Evolutionary conservation across 2,113 vertebrate genomes (phyloP), one percentile per base, ranked within the genome.

Genomic region (cattle (Bos taurus)): DNA sequence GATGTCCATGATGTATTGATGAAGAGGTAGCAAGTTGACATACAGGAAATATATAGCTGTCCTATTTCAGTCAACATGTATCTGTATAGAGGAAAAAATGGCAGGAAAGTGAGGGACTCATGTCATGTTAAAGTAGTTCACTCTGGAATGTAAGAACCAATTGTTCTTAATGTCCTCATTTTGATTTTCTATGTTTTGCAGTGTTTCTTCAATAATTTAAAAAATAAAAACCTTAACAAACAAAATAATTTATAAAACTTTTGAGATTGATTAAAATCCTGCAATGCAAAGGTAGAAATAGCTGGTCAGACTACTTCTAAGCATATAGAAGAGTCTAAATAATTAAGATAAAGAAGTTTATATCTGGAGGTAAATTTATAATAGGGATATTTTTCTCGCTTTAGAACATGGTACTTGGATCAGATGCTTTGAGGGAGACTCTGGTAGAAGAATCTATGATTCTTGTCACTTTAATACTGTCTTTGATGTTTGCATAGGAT

Each of bases 401-500:
- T 86, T 97, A 83, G 23, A 91, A 60, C 40, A 9, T 33, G n/a
- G 5, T n/a, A 28, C 19, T 89, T 64, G 19, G 36, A 13, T 50
- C 82, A 59, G 8, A 57, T 50, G 12, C 48, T 89, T 93, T 50
- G 43, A 13, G 1, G 33, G 50, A 33, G 16, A 48, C 43, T 88
- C 77, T 71, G 6, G 26, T 48, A 16, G 25, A 30, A 16, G n/a
- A 60, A 67, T 92, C 59, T 83, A n/a, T 13, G 56, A 90, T 82
- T 94, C 50, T 90, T 91, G 36, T 90, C 81, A 60, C 13, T 81
- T 77, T 46, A 56, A 36, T 92, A 28, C 4, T 67, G 48, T 92
- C 81, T 88, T 96, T 91, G 30, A 89, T 74, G 62, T 93, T 95
- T 83, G 56, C 13, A 28, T 43, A 88, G 85, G 48, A 91, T 94